These are phyloP conservation scores for Ennomos erosarius DNA, from an alignment of 2,888 invertebrate genomes.

Conservation along the genomic window DNA sequence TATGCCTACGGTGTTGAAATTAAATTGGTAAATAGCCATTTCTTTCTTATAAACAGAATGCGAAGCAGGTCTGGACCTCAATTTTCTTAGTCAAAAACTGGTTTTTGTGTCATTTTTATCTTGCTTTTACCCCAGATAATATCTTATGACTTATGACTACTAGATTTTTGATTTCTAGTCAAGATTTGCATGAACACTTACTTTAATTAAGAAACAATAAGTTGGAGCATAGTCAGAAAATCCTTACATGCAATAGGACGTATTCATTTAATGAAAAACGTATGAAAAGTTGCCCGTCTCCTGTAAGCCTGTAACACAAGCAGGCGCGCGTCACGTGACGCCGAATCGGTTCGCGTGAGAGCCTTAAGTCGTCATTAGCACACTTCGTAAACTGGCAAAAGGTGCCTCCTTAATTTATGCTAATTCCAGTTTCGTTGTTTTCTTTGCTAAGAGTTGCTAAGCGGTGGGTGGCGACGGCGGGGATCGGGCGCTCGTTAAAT, in stretches of 20 bases:
- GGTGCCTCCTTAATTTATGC: conserved; percentile 76
- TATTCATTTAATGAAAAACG: conserved; percentile 9
- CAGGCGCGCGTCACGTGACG: conserved; percentile 56
- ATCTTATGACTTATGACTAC: too few relatives aligned
- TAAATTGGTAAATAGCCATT: too few relatives aligned
- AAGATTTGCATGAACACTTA: too few relatives aligned
- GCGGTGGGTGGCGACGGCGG: conserved; percentile 45
- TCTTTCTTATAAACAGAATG: too few relatives aligned
- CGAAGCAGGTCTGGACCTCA: too few relatives aligned
- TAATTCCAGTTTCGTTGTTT: conserved; percentile 78
- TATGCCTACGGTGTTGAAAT: too few relatives aligned
- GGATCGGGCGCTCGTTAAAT: conserved; percentile 52
- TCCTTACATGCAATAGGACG: not conserved
- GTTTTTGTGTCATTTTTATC: too few relatives aligned
- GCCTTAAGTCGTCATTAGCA: conserved; percentile 69
- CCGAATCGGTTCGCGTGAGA: conserved; percentile 65
- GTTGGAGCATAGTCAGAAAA: too few relatives aligned
- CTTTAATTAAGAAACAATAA: too few relatives aligned
- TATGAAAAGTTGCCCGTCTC: not conserved
- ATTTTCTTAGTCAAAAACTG: too few relatives aligned
- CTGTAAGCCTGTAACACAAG: conserved; percentile 3
- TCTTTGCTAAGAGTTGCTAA: conserved; percentile 65
- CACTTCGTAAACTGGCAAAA: conserved; percentile 68
- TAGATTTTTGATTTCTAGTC: too few relatives aligned
- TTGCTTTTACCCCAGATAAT: too few relatives aligned